Evolutionary conservation across 2,113 vertebrate species (phyloP).

Genomic region (Hippopotamus amphibius): DNA sequence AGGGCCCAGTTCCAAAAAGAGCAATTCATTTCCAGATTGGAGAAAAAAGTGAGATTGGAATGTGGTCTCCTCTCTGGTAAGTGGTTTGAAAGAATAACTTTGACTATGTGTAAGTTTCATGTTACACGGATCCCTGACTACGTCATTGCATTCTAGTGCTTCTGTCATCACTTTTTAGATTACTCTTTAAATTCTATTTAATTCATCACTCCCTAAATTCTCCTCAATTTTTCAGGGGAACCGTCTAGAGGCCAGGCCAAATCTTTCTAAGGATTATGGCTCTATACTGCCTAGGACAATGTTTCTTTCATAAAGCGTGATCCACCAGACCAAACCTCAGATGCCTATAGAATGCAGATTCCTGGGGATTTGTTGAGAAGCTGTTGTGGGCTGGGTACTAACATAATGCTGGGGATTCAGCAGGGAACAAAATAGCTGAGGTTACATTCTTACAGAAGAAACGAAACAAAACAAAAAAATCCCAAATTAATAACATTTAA

Average conservation of each 20-base stretch:
- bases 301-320: neutral
- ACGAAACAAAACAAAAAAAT: neutral
- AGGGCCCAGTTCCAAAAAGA: neutral
- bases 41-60: neutral
- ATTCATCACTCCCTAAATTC: neutral
- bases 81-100: neutral
- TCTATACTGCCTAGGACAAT: neutral
- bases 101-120: neutral
- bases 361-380: neutral
- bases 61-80: neutral
- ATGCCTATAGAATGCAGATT: neutral
- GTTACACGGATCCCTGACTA: neutral
- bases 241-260: neutral
- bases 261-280: neutral
- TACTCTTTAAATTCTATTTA: neutral
- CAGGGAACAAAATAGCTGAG: conserved; percentile 31
- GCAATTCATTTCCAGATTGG: neutral
- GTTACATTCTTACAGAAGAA: neutral
- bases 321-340: neutral
- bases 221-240: neutral
- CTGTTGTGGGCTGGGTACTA: neutral
- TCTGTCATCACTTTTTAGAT: neutral
- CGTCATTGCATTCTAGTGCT: neutral
- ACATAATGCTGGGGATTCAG: neutral
- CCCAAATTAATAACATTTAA: neutral